Percentiles rank a stretch among this genome's conserved stretches.
phyloP scores from a whole-genome alignment of 2,113 vertebrate genomes.

The Sorex fumeus region DNA sequence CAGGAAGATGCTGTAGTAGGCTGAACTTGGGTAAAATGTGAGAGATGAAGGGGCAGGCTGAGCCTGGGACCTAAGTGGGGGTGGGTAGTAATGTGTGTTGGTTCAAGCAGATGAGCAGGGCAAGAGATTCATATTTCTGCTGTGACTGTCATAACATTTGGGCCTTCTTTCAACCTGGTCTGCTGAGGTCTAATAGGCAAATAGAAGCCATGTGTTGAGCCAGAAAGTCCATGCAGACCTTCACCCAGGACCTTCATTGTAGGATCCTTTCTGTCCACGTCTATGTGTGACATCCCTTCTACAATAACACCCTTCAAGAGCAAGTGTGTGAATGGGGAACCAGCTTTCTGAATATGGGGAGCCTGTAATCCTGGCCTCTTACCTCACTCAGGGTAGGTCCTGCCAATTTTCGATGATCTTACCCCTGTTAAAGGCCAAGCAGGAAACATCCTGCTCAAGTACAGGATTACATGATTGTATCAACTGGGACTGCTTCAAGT shows the following conservation, averaged over 20 bases:
- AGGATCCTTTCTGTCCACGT: background rate
- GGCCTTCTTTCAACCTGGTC: background rate
- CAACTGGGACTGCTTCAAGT: background rate
- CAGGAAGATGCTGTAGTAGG: background rate
- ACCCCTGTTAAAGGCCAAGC: background rate
- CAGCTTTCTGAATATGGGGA: background rate
- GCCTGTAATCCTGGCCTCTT: too few species aligned
- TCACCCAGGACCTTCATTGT: background rate
- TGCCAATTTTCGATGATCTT: background rate
- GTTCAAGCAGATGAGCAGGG: background rate
- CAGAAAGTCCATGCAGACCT: background rate
- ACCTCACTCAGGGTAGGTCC: background rate
- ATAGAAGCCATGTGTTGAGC: background rate
- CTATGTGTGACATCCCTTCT: background rate
- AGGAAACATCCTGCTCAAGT: background rate
- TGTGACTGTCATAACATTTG: background rate
- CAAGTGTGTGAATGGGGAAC: background rate
- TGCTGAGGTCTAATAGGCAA: background rate
- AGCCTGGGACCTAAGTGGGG: background rate
- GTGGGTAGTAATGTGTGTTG: too few species aligned
- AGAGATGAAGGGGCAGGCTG: background rate
- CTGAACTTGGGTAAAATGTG: background rate
- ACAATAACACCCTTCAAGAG: background rate
- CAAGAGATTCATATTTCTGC: rapidly evolving
- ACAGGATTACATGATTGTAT: background rate